Evolutionary conservation across 2,113 vertebrate species (phyloP).

Genomic region (Xenus cinereus): DNA sequence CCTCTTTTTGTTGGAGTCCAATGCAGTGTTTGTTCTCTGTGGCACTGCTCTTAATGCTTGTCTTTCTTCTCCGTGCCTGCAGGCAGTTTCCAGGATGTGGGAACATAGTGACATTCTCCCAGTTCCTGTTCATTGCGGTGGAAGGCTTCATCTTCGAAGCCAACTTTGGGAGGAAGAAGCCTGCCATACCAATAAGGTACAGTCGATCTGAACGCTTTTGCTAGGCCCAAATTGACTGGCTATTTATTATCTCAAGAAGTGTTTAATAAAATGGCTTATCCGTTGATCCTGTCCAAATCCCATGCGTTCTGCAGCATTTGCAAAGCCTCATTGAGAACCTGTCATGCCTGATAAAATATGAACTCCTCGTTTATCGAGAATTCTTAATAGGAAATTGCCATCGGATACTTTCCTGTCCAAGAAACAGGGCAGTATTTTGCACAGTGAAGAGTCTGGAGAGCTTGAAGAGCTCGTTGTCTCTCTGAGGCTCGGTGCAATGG

Average conservation of each 20-base stretch:
- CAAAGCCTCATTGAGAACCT: background rate
- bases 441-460: background rate
- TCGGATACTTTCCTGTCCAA: background rate
- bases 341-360: background rate
- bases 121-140: conserved; percentile 91
- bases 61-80: background rate
- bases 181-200: conserved; percentile 89
- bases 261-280: background rate
- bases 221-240: too few relatives aligned
- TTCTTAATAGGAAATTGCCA: background rate
- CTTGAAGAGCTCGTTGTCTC: background rate
- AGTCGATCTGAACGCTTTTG: background rate
- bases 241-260: background rate
- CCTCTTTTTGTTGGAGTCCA: background rate
- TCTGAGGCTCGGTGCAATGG: background rate
- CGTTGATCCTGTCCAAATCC: background rate
- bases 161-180: conserved; percentile 87
- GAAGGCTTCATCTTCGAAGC: conserved; percentile 94
- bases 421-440: background rate
- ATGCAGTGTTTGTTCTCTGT: background rate
- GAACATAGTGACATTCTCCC: conserved; percentile 94
- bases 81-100: conserved; percentile 95
- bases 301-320: background rate
- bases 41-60: background rate
- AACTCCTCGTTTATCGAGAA: accelerated